These are phyloP conservation scores for Mallotus villosus DNA, from an alignment of 2,797 vertebrate species.

Conservation along the genomic window DNA sequence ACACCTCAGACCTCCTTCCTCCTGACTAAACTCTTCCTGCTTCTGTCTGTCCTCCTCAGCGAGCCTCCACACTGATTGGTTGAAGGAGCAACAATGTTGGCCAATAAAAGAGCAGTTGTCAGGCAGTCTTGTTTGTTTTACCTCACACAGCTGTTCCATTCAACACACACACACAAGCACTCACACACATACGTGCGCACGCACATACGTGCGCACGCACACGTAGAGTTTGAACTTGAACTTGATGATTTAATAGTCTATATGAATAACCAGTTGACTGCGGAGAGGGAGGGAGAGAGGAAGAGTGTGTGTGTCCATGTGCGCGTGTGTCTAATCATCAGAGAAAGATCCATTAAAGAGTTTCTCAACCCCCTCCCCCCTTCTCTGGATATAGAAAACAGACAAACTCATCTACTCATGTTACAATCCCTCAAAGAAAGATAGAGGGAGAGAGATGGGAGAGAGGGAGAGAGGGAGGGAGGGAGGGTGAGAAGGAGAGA, in stretches of 20 bases:
- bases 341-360: constrained; percentile 28
- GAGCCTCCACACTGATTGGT: too few species aligned
- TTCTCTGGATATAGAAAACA: too few species aligned
- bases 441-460: background rate
- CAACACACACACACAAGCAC: background rate
- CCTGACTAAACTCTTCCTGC: too few species aligned
- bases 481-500: background rate
- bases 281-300: background rate
- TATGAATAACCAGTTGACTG: too few species aligned
- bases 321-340: background rate
- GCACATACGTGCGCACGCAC: background rate
- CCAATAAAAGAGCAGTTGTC: too few species aligned
- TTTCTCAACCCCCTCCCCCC: background rate
- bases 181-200: constrained; percentile 7
- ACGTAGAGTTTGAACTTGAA: constrained; percentile 20
- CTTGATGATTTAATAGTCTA: too few species aligned
- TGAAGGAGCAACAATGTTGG: too few species aligned
- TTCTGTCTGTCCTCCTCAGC: too few species aligned
- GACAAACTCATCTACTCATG: background rate
- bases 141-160: background rate
- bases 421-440: background rate
- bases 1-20: too few species aligned
- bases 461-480: background rate
- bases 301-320: background rate
- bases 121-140: too few species aligned